These are phyloP conservation scores for Bovichtus variegatus DNA, from an alignment of 2,797 vertebrate species.

Conservation along the genomic window DNA sequence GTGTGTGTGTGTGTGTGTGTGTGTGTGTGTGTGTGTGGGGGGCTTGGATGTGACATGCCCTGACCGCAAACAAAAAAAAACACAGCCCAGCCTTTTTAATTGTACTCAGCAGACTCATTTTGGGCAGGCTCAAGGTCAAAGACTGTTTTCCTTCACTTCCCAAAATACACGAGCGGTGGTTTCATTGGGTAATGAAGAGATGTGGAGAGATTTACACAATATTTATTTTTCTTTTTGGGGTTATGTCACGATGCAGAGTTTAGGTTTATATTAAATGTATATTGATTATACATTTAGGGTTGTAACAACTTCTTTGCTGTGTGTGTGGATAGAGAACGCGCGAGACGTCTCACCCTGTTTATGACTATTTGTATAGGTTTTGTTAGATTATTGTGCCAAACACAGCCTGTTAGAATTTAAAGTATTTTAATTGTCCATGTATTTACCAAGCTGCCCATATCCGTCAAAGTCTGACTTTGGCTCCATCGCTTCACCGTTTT, in stretches of 20 bases:
- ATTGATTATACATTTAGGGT: background rate
- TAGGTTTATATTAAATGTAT: background rate
- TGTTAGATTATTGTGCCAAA: background rate
- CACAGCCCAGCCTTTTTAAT: constrained; percentile 46
- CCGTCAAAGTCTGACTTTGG: constrained; percentile 46
- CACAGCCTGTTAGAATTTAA: background rate
- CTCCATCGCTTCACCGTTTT: constrained; percentile 23
- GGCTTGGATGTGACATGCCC: too few relatives aligned
- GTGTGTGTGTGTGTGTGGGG: background rate
- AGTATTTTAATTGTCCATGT: constrained; percentile 36
- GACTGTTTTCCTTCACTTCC: constrained; percentile 20
- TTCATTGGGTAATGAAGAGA: background rate
- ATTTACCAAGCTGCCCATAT: constrained; percentile 55
- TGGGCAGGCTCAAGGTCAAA: constrained; percentile 64
- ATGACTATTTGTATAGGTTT: background rate
- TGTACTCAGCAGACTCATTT: constrained; percentile 45
- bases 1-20: constrained; percentile 1
- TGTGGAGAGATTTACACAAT: background rate
- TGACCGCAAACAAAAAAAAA: too few relatives aligned
- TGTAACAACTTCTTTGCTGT: background rate
- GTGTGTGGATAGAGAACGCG: background rate
- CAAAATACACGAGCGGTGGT: background rate
- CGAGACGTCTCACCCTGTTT: background rate
- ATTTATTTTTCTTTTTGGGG: too few relatives aligned
- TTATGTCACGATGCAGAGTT: background rate